A percentile compares a stretch with the other conserved stretches of the same genome.
phyloP scores from a whole-genome alignment of 2,797 vertebrate species.

The Falco biarmicus region DNA sequence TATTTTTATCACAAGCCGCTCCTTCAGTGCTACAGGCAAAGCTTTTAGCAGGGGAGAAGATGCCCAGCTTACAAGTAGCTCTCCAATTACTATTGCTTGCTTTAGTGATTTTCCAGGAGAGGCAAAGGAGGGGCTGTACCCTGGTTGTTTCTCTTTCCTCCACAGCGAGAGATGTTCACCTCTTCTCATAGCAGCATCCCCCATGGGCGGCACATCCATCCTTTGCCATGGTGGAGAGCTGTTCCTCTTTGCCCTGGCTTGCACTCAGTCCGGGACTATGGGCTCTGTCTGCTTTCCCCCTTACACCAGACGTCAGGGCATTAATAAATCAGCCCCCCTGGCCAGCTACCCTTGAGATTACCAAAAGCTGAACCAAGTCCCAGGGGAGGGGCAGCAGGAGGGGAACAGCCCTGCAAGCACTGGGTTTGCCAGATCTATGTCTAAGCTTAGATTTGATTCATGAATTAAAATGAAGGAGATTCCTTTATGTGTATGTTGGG shows the following conservation, averaged over 20 bases:
- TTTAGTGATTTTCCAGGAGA: conserved; percentile 6
- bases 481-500: not conserved
- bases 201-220: not conserved
- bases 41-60: conserved; percentile 31
- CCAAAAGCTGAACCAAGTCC: not conserved
- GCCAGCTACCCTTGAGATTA: not conserved
- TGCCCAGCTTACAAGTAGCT: not conserved
- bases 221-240: fast-evolving
- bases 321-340: not conserved
- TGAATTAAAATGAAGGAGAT: not conserved
- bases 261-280: not conserved
- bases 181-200: not conserved
- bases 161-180: not conserved
- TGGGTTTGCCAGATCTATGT: fast-evolving
- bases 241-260: not conserved
- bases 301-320: not conserved
- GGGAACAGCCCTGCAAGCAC: not conserved
- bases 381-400: not conserved
- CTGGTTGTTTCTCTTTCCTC: not conserved
- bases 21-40: conserved; percentile 30
- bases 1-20: conserved; percentile 21
- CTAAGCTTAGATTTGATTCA: not conserved
- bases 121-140: not conserved
- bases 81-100: conserved; percentile 19
- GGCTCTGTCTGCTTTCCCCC: not conserved